Evolutionary conservation across 2,797 vertebrate species (phyloP), one percentile per base, ranked within the genome.

Genomic region (Phyllotis vaccarum): DNA sequence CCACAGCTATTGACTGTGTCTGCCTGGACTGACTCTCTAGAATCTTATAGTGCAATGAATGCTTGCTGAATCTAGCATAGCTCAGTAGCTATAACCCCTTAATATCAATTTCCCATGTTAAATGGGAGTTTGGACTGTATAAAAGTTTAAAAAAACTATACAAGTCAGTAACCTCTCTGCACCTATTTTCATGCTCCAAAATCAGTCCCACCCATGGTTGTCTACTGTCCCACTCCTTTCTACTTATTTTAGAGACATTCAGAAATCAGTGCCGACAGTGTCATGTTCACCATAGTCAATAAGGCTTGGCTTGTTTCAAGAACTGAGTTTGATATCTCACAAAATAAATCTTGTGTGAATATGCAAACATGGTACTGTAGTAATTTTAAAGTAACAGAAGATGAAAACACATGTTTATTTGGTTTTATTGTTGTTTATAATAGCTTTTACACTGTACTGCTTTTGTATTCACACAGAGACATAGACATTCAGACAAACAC

Each of bases 301-400:
- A 43, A 54, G 34, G 17, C 72, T 74, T 46, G 21, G 29, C 37
- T 68, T 52, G 62, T 43, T 95, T 91, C 31, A 78, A 76, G 66
- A 72, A 89, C 29, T 83, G 56, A 75, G 22, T 72, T 60, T 54
- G 37, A 60, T 29, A 92, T n/a, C 88, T 93, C 37, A 82, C 43
- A 89, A 82, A 72, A 17, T 68, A 89, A 56, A 13, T 46, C 4
- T 91, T 80, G 16, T 81, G 11, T 60, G 21, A 80, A n/a, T 12
- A 58, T n/a, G n/a, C 17, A 24, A 5, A n/a, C n/a, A 24, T 7
- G 34, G 5, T 64, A 14, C 34, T 17, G 0, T 24, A 60, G 6
- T 81, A 85, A 81, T 90, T 72, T 89, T 49, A 78, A 82, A 34
- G 70, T 64, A 95, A 17, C 29, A 49, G 70, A 80, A 43, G 60